Conservation (phyloP, 2,888 invertebrate genomes). For the Heliconius hortense region DNA sequence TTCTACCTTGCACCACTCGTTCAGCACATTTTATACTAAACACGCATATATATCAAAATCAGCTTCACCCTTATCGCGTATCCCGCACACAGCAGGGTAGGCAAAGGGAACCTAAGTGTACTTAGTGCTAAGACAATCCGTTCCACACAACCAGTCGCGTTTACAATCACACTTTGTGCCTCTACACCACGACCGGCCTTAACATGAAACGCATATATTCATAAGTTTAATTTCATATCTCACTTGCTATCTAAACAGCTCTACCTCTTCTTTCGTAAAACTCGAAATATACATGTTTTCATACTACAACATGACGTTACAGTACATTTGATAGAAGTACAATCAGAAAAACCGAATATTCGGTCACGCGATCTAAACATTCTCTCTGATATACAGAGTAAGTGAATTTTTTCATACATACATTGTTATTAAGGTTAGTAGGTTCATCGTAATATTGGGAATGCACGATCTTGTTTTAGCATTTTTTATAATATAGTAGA, state of each 20-base stretch:
- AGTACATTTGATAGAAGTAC: constrained; percentile 1
- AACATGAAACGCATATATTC: no score
- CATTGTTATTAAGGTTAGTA: constrained; percentile 3
- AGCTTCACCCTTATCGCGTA: no score
- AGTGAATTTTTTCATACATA: not conserved
- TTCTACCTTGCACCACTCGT: no score
- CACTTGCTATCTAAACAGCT: not conserved
- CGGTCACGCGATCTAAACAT: constrained; percentile 15
- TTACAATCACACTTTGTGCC: no score
- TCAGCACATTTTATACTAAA: no score
- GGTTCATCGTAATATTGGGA: not conserved
- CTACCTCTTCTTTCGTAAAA: not conserved
- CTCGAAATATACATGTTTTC: not conserved
- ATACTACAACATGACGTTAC: constrained; percentile 7
- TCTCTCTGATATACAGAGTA: not conserved
- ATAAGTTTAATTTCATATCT: not conserved
- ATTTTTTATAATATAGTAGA: no score
- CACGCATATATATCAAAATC: no score
- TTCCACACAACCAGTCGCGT: no score
- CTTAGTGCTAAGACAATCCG: no score
- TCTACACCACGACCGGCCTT: no score
- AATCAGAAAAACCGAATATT: constrained; percentile 5
- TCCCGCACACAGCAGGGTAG: no score
- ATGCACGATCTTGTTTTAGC: not conserved
- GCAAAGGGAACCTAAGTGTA: no score